Base-by-base conservation (phyloP, 2,888 invertebrate species). In the Agonopterix subpropinquella region DNA sequence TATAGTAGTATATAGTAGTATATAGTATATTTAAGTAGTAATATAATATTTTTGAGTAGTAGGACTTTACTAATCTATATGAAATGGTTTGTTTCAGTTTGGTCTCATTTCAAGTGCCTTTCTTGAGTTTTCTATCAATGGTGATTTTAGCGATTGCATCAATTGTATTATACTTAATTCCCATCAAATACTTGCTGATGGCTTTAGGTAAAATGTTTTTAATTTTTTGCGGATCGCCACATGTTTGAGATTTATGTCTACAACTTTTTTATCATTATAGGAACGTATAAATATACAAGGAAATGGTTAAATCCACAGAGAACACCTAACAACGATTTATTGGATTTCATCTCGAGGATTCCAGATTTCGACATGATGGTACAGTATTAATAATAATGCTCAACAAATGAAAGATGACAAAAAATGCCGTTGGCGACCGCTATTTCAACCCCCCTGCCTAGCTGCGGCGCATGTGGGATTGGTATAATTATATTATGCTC, bases 301-400 rank as follows among this genome's bases (percentile, higher is more conserved):
- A 87, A 84, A 61, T 74, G 70, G 49, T 54, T 83, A 39, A 67
- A 85, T 53, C 84, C 87, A 47, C 62, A 70, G 11, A 73, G 84
- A 62, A 63, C 67, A 45, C 62, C 68, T 45, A 87, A 88, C 52
- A 86, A 87, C 53, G 87, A 86, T 61, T 53, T 88, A 51, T 59
- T 84, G 45, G 86, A 88, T 52, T 88, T 84, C 52, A 58, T 88
- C 46, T 79, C 84, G 18, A 73, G 82, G 54, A 63, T 87, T 58
- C 87, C 87, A 1, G 85, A 87, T 51, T 77, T 80, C 53, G 77
- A 73, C 58, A 68, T 73, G 59, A 67, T 82, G 80, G 87, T 88
- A 76, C 73, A 49, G 54, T 39, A 44, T 44, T 4, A 9, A 37
- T 18, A 13, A 13, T 13, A 13, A 13, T n/a, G n/a, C n/a, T n/a